A percentile compares a stretch with the other conserved stretches of the same genome.
Evolutionary conservation across 1,140 invertebrate genomes (phyloP).

Genomic region (Euwallacea fornicatus): DNA sequence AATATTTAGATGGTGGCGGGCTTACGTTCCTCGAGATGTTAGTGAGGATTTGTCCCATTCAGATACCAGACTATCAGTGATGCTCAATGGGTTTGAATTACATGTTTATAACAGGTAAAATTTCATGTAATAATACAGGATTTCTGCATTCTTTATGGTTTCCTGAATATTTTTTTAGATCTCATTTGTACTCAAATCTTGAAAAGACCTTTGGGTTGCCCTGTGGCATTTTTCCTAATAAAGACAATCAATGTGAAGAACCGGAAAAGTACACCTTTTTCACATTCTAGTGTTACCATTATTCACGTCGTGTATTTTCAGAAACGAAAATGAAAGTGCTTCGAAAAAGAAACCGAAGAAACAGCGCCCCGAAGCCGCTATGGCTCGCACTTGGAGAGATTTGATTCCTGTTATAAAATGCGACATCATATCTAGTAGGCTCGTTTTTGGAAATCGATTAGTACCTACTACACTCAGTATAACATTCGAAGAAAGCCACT

Average conservation of each 20-base stretch:
- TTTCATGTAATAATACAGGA: background rate
- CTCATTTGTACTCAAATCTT: slow-evolving; percentile 82
- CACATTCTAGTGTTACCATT: background rate
- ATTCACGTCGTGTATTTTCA: slow-evolving; percentile 22
- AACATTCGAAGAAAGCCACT: slow-evolving; percentile 91
- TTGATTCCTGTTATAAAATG: slow-evolving; percentile 96
- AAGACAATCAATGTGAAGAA: slow-evolving; percentile 59
- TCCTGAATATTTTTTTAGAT: slow-evolving; percentile 56
- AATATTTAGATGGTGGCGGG: slow-evolving; percentile 96
- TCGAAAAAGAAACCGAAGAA: slow-evolving; percentile 58
- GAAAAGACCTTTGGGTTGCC: slow-evolving; percentile 89
- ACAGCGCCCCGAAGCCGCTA: slow-evolving; percentile 71
- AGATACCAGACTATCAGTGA: slow-evolving; percentile 89
- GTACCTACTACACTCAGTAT: slow-evolving; percentile 92
- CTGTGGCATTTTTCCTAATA: slow-evolving; percentile 69
- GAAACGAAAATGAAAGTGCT: slow-evolving; percentile 36
- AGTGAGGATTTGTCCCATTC: slow-evolving; percentile 93
- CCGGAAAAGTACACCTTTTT: slow-evolving; percentile 42
- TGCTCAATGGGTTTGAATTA: slow-evolving; percentile 94
- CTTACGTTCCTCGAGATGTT: slow-evolving; percentile 92
- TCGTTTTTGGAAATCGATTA: slow-evolving; percentile 96
- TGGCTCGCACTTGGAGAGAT: slow-evolving; percentile 90
- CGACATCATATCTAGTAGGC: slow-evolving; percentile 84
- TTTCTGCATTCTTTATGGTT: background rate
- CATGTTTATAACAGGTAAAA: slow-evolving; percentile 87